These are phyloP conservation scores for Mustelus asterias DNA, from an alignment of 2,113 vertebrate species.

Conservation along the genomic window DNA sequence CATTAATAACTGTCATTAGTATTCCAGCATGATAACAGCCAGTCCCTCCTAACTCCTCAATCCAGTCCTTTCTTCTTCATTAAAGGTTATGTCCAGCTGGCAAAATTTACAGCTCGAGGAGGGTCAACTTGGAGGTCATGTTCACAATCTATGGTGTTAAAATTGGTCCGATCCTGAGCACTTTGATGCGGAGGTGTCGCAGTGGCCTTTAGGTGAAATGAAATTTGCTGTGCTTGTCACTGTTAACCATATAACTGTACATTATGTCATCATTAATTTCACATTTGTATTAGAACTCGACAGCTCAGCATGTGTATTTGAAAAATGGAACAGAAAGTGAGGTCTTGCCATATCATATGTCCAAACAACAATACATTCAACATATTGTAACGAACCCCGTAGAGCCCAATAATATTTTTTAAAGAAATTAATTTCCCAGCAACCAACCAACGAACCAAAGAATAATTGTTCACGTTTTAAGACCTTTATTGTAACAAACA, in stretches of 20 bases:
- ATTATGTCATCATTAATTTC: neutral
- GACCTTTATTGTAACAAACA: neutral
- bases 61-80: conserved; percentile 16
- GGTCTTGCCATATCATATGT: neutral
- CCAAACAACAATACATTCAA: neutral
- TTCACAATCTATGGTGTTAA: conserved; percentile 7
- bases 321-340: neutral
- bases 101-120: conserved; percentile 5
- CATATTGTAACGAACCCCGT: neutral
- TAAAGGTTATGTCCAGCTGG: conserved; percentile 35
- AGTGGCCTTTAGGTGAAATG: neutral
- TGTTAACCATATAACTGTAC: neutral
- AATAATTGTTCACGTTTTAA: neutral
- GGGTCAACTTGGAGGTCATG: conserved; percentile 11
- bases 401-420: neutral
- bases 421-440: neutral
- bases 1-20: conserved; percentile 98
- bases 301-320: no score
- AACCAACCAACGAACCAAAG: neutral
- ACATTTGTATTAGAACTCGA: neutral
- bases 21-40: conserved; percentile 80
- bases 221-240: neutral
- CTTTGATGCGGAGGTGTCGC: neutral
- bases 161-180: neutral
- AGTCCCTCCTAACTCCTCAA: conserved; percentile 55